Evolutionary conservation across 2,797 vertebrate genomes (phyloP), one percentile per base, ranked within the genome.

Genomic region (Muscicapa comitata): DNA sequence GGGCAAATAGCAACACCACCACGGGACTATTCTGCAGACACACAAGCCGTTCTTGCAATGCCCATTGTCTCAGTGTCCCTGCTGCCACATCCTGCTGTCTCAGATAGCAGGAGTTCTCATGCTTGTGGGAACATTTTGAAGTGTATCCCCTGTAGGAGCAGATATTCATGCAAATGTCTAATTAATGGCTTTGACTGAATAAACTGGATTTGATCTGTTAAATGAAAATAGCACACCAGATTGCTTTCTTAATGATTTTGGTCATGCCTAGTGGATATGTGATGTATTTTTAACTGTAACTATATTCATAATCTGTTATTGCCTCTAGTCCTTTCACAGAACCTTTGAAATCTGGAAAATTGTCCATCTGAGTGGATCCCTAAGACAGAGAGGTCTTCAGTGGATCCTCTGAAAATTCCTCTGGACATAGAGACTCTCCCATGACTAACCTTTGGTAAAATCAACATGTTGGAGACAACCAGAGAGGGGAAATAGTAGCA

Each of bases 201-300:
- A 92, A 93, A 90, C 65, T 48, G 31, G 24, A 85, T 94, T 87
- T 93, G 78, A 89, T 88, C 54, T 95, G 62, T 58, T 94, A 94
- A 91, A 76, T 65, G 63, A 87, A 92, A 95, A 82, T 59, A 80
- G 38, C 47, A 71, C 72, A 88, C 7, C 43, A 92, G 83, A 87
- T 82, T 91, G 50, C 45, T 68, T 90, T 86, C 75, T 77, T 89
- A 94, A 93, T 88, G 47, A 85, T 58, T 65, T 93, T 85, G 61
- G 57, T 77, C 79, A 58, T 78, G 61, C 7, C 17, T 76, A 80
- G 87, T 72, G 54, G 86, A 59, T 91, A 68, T 53, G 9, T 37
- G 50, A 74, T 87, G 25, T 42, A 43, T 90, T 95, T 95, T 92
- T 63, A 76, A 76, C 63, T 91, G 19, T 85, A 79, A 67, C 29